These are phyloP conservation scores for Phyllotreta cruciferae DNA, from an alignment of 2,888 invertebrate species.

Conservation along the genomic window DNA sequence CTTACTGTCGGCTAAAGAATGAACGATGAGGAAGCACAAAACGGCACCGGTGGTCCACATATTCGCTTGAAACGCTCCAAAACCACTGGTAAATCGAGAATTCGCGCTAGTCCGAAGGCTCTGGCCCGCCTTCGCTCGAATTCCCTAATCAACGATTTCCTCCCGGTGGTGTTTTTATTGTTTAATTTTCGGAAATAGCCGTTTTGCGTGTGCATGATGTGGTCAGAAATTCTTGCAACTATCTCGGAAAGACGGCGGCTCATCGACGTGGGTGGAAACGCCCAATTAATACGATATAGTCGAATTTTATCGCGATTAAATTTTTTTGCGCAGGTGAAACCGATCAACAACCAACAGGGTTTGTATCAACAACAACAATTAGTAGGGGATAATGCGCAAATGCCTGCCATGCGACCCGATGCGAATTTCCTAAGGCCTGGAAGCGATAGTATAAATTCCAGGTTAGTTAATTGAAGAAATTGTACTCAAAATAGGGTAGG, in stretches of 20 bases:
- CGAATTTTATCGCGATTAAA: too few relatives aligned
- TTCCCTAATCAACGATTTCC: conserved; percentile 46
- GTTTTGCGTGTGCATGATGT: conserved; percentile 32
- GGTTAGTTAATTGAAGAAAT: conserved; percentile 1
- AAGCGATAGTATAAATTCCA: conserved; percentile 7
- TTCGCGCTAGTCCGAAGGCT: conserved; percentile 23
- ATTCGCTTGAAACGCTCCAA: conserved; percentile 23
- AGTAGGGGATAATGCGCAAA: conserved; percentile 32
- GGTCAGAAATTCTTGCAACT: conserved; percentile 34
- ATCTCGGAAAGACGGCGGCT: too few relatives aligned
- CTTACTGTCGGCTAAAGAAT: conserved; percentile 36
- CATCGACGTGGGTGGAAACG: too few relatives aligned
- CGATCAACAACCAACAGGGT: conserved; percentile 20
- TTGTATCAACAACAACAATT: conserved; percentile 23
- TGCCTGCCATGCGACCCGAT: conserved; percentile 33
- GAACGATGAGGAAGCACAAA: conserved; percentile 14
- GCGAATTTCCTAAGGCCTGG: conserved; percentile 49
- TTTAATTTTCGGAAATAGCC: conserved; percentile 43
- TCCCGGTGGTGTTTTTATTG: conserved; percentile 38
- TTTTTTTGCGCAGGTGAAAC: too few relatives aligned
- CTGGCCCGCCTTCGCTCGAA: conserved; percentile 25
- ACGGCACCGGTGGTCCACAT: conserved; percentile 33
- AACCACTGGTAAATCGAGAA: conserved; percentile 26
- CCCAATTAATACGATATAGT: too few relatives aligned
- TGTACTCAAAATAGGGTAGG: conserved; percentile 2